Evolutionary conservation across 2,888 invertebrate genomes (phyloP).

Genomic region (Protodeltote pygarga): DNA sequence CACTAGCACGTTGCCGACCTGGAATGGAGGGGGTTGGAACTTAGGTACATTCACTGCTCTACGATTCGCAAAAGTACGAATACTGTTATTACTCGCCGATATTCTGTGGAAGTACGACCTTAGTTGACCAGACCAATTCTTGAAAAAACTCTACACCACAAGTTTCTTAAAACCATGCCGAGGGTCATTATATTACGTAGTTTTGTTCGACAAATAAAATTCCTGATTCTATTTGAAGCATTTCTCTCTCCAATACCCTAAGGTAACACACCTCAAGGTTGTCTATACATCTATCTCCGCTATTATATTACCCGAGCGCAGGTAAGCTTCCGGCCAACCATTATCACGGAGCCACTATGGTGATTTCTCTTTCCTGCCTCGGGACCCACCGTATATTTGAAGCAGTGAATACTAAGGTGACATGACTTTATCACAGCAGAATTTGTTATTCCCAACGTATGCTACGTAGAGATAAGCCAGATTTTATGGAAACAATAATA

Average conservation of each 20-base stretch:
- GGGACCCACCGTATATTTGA: conserved; percentile 30
- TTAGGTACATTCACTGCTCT: too few relatives aligned
- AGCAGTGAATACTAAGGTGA: conserved; percentile 36
- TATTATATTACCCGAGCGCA: conserved; percentile 42
- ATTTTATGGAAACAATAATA: conserved; percentile 41
- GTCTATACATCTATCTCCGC: conserved; percentile 30
- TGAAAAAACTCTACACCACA: too few relatives aligned
- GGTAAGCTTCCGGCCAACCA: conserved; percentile 46
- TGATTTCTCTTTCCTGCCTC: conserved; percentile 32
- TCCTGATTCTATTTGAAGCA: too few relatives aligned
- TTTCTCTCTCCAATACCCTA: conserved; percentile 34
- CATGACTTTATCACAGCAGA: conserved; percentile 26
- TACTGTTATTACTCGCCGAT: too few relatives aligned
- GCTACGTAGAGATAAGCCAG: conserved; percentile 13
- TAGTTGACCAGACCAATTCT: too few relatives aligned
- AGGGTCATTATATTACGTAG: too few relatives aligned
- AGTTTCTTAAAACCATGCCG: too few relatives aligned
- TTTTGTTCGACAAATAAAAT: too few relatives aligned
- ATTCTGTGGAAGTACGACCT: too few relatives aligned
- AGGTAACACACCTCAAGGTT: conserved; percentile 25
- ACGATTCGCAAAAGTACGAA: too few relatives aligned
- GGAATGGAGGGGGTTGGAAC: too few relatives aligned
- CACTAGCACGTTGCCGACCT: too few relatives aligned
- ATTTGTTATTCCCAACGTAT: conserved; percentile 37
- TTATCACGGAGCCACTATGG: conserved; percentile 32